These are phyloP conservation scores for Conger conger DNA, from an alignment of 2,113 vertebrate genomes.

Conservation along the genomic window DNA sequence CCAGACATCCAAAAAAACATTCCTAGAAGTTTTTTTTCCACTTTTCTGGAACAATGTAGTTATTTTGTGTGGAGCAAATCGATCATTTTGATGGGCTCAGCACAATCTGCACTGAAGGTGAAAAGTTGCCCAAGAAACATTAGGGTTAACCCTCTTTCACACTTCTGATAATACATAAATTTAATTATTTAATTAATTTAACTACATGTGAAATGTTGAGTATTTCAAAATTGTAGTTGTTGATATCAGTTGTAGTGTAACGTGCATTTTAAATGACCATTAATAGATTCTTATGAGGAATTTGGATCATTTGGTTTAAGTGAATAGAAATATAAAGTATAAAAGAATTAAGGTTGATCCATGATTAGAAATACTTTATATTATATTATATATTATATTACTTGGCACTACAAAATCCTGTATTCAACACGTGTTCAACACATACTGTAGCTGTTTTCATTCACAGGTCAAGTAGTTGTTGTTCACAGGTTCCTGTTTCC, in stretches of 20 bases:
- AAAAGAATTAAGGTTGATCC: not conserved
- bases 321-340: constrained; percentile 15
- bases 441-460: constrained; percentile 13
- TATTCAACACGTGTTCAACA: constrained; percentile 10
- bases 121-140: not conserved
- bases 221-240: too few relatives aligned
- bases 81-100: not conserved
- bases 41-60: not conserved
- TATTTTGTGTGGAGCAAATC: not conserved
- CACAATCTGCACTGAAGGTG: not conserved
- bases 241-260: too few relatives aligned
- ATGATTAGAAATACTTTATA: constrained; percentile 1
- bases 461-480: constrained; percentile 12
- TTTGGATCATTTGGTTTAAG: not conserved
- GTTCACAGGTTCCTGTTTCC: constrained; percentile 26
- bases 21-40: not conserved
- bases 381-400: too few relatives aligned
- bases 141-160: not conserved
- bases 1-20: not conserved
- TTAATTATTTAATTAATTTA: too few relatives aligned
- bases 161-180: too few relatives aligned
- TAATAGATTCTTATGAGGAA: not conserved
- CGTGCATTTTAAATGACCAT: too few relatives aligned
- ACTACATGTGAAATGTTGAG: too few relatives aligned
- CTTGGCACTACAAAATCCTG: too few relatives aligned